Conservation (phyloP, 2,888 invertebrate species). For the Synanthedon vespiformis region DNA sequence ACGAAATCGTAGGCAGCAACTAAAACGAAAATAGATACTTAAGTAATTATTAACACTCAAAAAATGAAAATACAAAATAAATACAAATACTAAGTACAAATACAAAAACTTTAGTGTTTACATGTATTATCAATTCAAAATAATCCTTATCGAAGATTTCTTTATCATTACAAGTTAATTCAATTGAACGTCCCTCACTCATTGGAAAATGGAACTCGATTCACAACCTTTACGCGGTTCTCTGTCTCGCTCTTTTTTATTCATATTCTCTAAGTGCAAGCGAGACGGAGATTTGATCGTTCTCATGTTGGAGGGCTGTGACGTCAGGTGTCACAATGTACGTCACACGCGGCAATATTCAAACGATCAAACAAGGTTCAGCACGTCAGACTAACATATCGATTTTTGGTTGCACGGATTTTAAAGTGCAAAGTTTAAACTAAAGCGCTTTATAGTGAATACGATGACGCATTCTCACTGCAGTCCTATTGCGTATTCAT, state of each 20-base stretch:
- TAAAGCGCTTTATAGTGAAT: neutral
- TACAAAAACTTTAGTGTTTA: neutral
- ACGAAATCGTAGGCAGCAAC: too few relatives aligned
- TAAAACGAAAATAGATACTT: too few relatives aligned
- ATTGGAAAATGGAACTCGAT: conserved; percentile 51
- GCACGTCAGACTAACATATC: conserved; percentile 52
- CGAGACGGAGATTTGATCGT: neutral
- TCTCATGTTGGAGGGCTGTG: conserved; percentile 16
- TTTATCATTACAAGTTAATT: conserved; percentile 40
- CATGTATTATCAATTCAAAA: neutral
- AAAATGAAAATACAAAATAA: too few relatives aligned
- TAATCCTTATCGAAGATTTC: conserved; percentile 36
- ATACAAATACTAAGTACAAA: too few relatives aligned
- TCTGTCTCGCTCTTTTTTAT: conserved; percentile 35
- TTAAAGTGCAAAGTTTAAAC: conserved; percentile 2
- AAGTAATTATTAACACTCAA: too few relatives aligned
- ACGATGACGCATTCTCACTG: neutral
- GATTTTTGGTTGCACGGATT: conserved; percentile 31
- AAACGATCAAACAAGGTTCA: conserved; percentile 34
- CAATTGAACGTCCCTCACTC: conserved; percentile 41
- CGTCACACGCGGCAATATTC: conserved; percentile 68
- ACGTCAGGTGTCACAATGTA: conserved; percentile 48
- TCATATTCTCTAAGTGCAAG: conserved; percentile 15
- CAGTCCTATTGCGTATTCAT: neutral
- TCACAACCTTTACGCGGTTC: conserved; percentile 53